Evolutionary conservation across 2,113 vertebrate species (phyloP), one percentile per base, ranked within the genome.

Genomic region (Poecile atricapillus): DNA sequence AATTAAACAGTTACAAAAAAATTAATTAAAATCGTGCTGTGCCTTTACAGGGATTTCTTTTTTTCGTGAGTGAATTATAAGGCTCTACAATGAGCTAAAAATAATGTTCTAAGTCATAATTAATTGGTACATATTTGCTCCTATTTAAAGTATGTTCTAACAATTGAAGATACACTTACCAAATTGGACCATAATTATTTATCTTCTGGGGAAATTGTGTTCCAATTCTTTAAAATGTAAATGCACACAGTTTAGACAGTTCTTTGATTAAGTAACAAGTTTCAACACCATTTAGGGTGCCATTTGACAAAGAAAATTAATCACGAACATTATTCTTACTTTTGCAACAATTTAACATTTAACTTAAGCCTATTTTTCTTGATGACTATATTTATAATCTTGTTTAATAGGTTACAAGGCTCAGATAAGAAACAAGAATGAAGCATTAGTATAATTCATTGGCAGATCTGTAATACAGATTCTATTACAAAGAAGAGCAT

Each of bases 51-150:
- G 65, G 41, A 47, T 85, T 94, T 96, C 44, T 86, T 93, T 93
- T 91, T 87, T 89, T 22, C 58, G 73, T 71, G 62, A 83, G 24
- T 82, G 80, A 96, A 95, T 96, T 95, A 94, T 90, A 93, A 95
- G 95, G 84, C 91, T 89, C 89, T 89, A 93, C 78, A 94, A 94
- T 90, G 92, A 94, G 73, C 91, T 96, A 95, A 92, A 93, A 94
- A 96, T 95, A 97, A 97, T 96, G 91, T 96, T 93, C 83, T 91
- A 87, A 96, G 95, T 97, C 95, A 87, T 94, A 96, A 97, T 97
- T 97, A 98, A 97, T 97, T 97, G 92, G 60, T 93, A 96, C 89
- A 92, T 89, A 93, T 93, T 97, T 94, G 82, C 58, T 97, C 95
- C 86, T 94, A 84, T 96, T 97, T 97, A 95, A 97, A 95, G 76